Percentiles rank a stretch among this genome's conserved stretches.
phyloP scores from a whole-genome alignment of 2,888 invertebrate genomes.

The Gibbula magus region DNA sequence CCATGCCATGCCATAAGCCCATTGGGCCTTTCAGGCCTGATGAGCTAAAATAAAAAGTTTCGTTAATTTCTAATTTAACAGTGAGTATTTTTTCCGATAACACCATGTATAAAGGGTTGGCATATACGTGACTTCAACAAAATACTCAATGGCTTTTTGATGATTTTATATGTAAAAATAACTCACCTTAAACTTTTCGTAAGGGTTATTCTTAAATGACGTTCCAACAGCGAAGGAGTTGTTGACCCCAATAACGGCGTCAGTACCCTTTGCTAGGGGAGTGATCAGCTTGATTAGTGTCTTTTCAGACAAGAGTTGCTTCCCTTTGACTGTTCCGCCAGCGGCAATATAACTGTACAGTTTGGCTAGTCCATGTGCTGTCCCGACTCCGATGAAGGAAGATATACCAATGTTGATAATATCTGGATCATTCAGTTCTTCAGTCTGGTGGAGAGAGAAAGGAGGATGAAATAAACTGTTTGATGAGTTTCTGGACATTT shows the following conservation, averaged over 20 bases:
- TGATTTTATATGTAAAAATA: too few relatives aligned
- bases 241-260: background rate
- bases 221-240: background rate
- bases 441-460: constrained; percentile 26
- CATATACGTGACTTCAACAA: too few relatives aligned
- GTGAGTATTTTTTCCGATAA: too few relatives aligned
- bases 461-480: background rate
- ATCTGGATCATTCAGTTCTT: constrained; percentile 59
- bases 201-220: background rate
- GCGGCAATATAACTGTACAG: constrained; percentile 68
- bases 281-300: background rate
- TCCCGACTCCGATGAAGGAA: constrained; percentile 64
- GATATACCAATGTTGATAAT: constrained; percentile 61
- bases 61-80: too few relatives aligned
- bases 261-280: background rate
- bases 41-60: too few relatives aligned
- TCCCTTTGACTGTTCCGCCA: constrained; percentile 50
- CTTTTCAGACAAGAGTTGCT: constrained; percentile 40
- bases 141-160: too few relatives aligned
- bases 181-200: background rate
- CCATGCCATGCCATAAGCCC: too few relatives aligned
- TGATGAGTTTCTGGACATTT: too few relatives aligned
- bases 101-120: too few relatives aligned
- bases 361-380: constrained; percentile 68
- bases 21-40: too few relatives aligned